Evolutionary conservation across 2,113 vertebrate species (phyloP).

Genomic region (Oryzias javanicus): DNA sequence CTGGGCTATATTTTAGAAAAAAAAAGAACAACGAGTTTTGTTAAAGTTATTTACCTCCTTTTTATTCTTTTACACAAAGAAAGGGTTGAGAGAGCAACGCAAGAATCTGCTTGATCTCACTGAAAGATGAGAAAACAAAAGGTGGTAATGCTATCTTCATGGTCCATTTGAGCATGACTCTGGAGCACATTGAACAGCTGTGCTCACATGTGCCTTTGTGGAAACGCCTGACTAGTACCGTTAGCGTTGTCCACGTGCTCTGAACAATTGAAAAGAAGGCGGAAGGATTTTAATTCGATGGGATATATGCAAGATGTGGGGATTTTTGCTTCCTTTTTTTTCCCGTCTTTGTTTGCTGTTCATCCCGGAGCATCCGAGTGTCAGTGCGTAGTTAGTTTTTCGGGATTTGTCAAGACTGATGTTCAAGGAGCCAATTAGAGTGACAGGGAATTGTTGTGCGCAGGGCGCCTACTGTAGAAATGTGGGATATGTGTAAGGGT

Average conservation of each 20-base stretch:
- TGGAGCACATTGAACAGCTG: slow-evolving; percentile 64
- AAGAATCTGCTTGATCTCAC: slow-evolving; percentile 54
- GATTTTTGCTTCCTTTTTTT: not conserved
- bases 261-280: slow-evolving; percentile 5
- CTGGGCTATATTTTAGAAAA: no score
- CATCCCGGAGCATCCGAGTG: no score
- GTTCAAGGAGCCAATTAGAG: slow-evolving; percentile 69
- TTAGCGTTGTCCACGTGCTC: not conserved
- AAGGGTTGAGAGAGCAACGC: slow-evolving; percentile 41
- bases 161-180: slow-evolving; percentile 43
- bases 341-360: no score
- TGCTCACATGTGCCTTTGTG: slow-evolving; percentile 45
- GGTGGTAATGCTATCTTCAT: slow-evolving; percentile 66
- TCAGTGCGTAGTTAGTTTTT: slow-evolving; percentile 31
- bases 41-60: slow-evolving; percentile 40
- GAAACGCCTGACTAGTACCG: no score
- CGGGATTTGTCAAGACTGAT: slow-evolving; percentile 54
- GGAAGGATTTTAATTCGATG: slow-evolving; percentile 2
- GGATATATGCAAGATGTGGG: slow-evolving; percentile 1
- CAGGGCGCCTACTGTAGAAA: slow-evolving; percentile 50
- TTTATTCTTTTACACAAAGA: slow-evolving; percentile 50
- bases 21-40: slow-evolving; percentile 28
- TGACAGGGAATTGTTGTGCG: slow-evolving; percentile 43
- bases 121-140: slow-evolving; percentile 69
- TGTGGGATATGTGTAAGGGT: slow-evolving; percentile 40